These are phyloP conservation scores for Periphyllus acericola DNA, from an alignment of 2,888 invertebrate genomes.

Conservation along the genomic window DNA sequence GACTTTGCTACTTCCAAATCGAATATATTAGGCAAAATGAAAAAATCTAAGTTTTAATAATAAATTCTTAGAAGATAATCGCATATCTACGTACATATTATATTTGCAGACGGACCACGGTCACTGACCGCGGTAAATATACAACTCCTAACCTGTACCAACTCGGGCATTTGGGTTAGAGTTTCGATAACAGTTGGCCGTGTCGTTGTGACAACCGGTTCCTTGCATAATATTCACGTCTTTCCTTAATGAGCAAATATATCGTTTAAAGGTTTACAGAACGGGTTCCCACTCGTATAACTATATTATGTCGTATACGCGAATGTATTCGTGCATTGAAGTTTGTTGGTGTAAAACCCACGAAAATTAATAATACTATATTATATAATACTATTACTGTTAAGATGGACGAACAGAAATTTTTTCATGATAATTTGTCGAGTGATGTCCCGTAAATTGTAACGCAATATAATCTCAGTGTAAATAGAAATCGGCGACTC, in stretches of 20 bases:
- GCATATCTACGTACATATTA: background rate
- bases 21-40: background rate
- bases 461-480: background rate
- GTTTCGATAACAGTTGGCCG: conserved; percentile 54
- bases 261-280: conserved; percentile 34
- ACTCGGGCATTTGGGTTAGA: conserved; percentile 53
- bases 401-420: background rate
- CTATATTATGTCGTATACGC: background rate
- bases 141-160: conserved; percentile 38
- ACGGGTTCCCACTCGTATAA: conserved; percentile 35
- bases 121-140: conserved; percentile 54
- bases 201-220: conserved; percentile 53
- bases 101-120: conserved; percentile 42
- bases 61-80: background rate
- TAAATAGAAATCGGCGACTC: background rate
- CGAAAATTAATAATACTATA: background rate
- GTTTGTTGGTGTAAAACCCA: background rate
- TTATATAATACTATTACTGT: background rate
- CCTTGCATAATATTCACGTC: conserved; percentile 56
- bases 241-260: conserved; percentile 54
- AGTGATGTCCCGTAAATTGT: background rate
- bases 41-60: background rate
- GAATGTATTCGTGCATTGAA: background rate
- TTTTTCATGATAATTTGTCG: background rate
- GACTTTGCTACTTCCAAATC: background rate